Conservation (phyloP, 2,113 vertebrate genomes). For the Lycaon pictus region DNA sequence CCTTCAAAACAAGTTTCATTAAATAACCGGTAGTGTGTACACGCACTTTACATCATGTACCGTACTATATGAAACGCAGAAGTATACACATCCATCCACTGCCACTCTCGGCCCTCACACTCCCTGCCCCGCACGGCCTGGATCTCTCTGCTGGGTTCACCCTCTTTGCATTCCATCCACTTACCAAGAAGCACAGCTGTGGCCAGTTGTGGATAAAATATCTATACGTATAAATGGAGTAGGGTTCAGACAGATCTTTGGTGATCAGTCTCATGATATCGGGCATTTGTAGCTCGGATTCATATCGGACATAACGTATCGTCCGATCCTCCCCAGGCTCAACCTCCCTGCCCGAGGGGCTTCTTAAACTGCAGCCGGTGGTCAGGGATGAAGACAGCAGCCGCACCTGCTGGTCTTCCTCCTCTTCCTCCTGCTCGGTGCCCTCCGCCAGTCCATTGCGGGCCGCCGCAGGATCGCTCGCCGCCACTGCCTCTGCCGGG, state of each 20-base stretch:
- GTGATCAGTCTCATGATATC: conserved; percentile 99
- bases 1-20: conserved; percentile 54
- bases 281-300: conserved; percentile 99
- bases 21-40: not conserved
- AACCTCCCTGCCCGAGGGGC: conserved; percentile 76
- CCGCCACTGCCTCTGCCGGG: conserved; percentile 73
- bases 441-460: conserved; percentile 89
- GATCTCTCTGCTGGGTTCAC: conserved; percentile 65
- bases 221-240: conserved; percentile 99
- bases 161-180: conserved; percentile 84
- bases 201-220: conserved; percentile 99
- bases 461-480: conserved; percentile 85
- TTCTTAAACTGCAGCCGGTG: conserved; percentile 87
- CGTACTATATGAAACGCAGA: not conserved
- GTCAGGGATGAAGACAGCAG: conserved; percentile 86
- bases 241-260: conserved; percentile 99
- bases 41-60: not conserved
- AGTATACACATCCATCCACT: not conserved
- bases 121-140: conserved; percentile 67
- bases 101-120: conserved; percentile 67
- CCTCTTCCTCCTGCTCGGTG: conserved; percentile 73
- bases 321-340: conserved; percentile 86
- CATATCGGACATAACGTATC: conserved; percentile 98
- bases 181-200: conserved; percentile 99
- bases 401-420: conserved; percentile 86